Evolutionary conservation across 2,113 vertebrate genomes (phyloP).

Genomic region (Illadopsis cleaveri): DNA sequence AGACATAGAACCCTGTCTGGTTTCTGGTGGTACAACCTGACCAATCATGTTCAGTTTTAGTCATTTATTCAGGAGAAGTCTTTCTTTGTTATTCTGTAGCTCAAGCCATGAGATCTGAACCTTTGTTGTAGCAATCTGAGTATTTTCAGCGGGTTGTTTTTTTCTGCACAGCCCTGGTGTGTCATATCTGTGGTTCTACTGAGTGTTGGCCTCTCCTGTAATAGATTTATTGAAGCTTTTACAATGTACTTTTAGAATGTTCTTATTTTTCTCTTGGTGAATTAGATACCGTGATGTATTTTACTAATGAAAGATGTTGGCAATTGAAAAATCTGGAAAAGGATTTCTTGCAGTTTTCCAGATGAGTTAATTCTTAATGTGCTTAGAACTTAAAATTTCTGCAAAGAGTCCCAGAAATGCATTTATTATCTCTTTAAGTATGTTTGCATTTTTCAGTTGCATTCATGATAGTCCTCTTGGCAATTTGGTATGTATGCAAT

Average conservation of each 20-base stretch:
- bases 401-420: not conserved
- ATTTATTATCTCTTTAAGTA: not conserved
- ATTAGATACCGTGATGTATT: not conserved
- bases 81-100: not conserved
- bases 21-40: not conserved
- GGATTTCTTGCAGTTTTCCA: not conserved
- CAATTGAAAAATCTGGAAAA: not conserved
- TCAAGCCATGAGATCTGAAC: not conserved
- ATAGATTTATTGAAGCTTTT: not conserved
- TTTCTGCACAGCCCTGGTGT: not conserved
- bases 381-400: not conserved
- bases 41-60: not conserved
- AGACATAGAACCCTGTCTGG: not conserved
- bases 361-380: not conserved
- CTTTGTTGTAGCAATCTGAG: not conserved
- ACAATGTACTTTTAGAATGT: not conserved
- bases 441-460: not conserved
- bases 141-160: not conserved
- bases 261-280: not conserved
- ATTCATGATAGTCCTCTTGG: not conserved
- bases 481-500: not conserved
- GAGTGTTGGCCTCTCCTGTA: not conserved
- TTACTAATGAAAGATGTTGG: not conserved
- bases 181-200: fast-evolving
- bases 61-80: not conserved